Conservation (phyloP, 1,140 invertebrate species). For the Schlechtendalia chinensis region DNA sequence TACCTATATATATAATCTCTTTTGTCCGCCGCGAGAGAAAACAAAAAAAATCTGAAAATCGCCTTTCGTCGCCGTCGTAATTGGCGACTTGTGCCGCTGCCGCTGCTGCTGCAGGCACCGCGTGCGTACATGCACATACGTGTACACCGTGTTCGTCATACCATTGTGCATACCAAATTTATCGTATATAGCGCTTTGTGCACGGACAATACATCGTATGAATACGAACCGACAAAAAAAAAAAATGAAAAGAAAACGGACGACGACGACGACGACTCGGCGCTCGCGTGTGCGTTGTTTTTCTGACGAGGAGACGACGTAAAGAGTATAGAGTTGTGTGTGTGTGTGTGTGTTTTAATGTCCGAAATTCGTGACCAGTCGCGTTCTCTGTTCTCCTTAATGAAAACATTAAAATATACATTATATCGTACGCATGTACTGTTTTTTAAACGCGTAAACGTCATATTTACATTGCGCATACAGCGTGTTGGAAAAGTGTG, state of each 20-base stretch:
- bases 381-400: slow-evolving; percentile 30
- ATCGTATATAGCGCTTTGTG: slow-evolving; percentile 28
- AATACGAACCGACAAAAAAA: slow-evolving; percentile 1
- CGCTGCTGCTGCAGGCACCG: not conserved
- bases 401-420: slow-evolving; percentile 42
- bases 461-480: slow-evolving; percentile 23
- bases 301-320: not conserved
- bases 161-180: slow-evolving; percentile 35
- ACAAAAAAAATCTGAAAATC: slow-evolving; percentile 25
- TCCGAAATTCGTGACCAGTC: slow-evolving; percentile 38
- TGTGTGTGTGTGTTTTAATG: not conserved
- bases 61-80: slow-evolving; percentile 29
- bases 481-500: not conserved
- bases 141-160: not conserved
- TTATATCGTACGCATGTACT: slow-evolving; percentile 2
- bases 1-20: not conserved
- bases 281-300: not conserved
- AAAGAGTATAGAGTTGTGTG: slow-evolving; percentile 1
- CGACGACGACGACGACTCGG: not conserved
- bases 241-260: not conserved
- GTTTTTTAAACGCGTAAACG: slow-evolving; percentile 14
- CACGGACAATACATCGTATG: slow-evolving; percentile 7
- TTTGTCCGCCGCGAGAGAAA: not conserved
- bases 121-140: not conserved
- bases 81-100: slow-evolving; percentile 17